phyloP scores from a whole-genome alignment of 2,797 vertebrate genomes.

The Parauchenoglanis punctatus region DNA sequence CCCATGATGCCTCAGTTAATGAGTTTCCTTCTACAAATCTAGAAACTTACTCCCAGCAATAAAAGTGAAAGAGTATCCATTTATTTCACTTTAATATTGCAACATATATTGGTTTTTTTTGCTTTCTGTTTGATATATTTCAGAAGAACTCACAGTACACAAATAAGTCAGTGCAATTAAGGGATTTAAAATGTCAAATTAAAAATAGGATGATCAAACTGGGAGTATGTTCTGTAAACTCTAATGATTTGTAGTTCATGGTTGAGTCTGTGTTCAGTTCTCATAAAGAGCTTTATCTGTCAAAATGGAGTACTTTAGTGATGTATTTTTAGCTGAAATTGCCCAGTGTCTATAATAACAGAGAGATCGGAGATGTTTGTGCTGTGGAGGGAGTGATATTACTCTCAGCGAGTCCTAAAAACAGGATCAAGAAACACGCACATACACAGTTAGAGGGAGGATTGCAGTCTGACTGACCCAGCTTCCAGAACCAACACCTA shows the following conservation, averaged over 20 bases:
- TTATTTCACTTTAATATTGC: slow-evolving; percentile 23
- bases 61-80: slow-evolving; percentile 15
- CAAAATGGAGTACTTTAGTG: neutral
- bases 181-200: slow-evolving; percentile 41
- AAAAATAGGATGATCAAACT: slow-evolving; percentile 7
- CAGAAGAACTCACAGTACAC: neutral
- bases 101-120: neutral
- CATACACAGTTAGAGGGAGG: neutral
- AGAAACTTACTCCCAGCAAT: slow-evolving; percentile 44
- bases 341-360: neutral
- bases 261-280: slow-evolving; percentile 5
- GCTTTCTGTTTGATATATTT: neutral
- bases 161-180: slow-evolving; percentile 37
- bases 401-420: slow-evolving; percentile 17
- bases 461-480: slow-evolving; percentile 39
- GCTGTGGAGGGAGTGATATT: neutral
- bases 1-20: slow-evolving; percentile 59
- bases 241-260: slow-evolving; percentile 26
- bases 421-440: slow-evolving; percentile 10
- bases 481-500: slow-evolving; percentile 10
- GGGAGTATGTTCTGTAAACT: slow-evolving; percentile 30
- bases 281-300: slow-evolving; percentile 8
- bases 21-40: slow-evolving; percentile 55
- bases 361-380: neutral
- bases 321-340: slow-evolving; percentile 22